These are phyloP conservation scores for Enteromius viviparus DNA, from an alignment of 2,797 vertebrate species.

Conservation along the genomic window DNA sequence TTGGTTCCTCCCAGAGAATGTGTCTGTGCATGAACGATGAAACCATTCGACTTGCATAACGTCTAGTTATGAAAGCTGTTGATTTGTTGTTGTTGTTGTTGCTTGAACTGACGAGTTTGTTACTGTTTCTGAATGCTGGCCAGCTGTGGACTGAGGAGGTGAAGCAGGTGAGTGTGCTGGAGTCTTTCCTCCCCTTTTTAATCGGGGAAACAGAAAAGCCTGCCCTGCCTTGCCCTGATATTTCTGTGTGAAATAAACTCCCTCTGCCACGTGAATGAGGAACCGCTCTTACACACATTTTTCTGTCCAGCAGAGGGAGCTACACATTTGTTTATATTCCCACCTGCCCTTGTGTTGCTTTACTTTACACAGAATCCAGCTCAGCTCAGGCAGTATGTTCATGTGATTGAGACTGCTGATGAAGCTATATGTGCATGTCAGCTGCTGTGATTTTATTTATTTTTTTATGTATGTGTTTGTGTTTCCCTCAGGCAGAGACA, in stretches of 20 bases:
- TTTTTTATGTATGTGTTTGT: conserved; percentile 48
- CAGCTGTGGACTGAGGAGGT: conserved; percentile 98
- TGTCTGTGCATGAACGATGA: conserved; percentile 26
- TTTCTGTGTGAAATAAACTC: neutral
- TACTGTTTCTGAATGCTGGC: conserved; percentile 72
- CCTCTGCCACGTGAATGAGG: conserved; percentile 1
- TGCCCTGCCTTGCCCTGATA: neutral
- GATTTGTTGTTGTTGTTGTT: neutral
- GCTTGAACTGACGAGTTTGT: conserved; percentile 43
- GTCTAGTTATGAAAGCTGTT: conserved; percentile 1
- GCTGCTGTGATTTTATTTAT: neutral
- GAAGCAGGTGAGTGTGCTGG: conserved; percentile 84
- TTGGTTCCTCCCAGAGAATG: conserved; percentile 24
- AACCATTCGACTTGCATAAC: conserved; percentile 2
- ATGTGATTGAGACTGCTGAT: neutral
- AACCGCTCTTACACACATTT: neutral
- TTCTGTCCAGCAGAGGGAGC: conserved; percentile 40
- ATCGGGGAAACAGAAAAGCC: neutral
- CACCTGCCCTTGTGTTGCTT: neutral
- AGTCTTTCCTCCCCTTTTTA: conserved; percentile 24
- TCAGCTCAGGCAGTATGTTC: neutral
- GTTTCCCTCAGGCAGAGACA: conserved; percentile 85
- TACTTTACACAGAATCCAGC: neutral
- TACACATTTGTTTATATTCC: neutral
- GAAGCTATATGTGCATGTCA: neutral